Base-by-base conservation (phyloP, 2,888 invertebrate genomes). In the Macrosiphum euphorbiae region DNA sequence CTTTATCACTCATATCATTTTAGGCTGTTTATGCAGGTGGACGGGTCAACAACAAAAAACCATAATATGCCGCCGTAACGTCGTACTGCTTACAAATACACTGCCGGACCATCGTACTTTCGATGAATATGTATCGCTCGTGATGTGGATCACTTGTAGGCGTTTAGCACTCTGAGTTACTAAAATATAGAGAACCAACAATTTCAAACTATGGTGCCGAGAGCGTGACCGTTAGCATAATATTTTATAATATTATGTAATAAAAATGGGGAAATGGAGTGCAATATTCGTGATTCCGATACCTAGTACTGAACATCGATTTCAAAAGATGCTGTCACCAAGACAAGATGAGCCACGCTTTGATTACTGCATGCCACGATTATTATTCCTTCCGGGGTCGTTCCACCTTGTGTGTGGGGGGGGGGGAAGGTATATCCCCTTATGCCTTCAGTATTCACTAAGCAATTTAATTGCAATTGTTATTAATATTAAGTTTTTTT, bases 41-140 rank as follows among this genome's bases (percentile, higher is more conserved):
- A 4, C 16, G 16, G n/a, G 16, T 67, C 13, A 7, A 44, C 44
- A 44, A n/a, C n/a, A 44, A 44, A 67, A 67, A 28, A 28, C 1
- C 20, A 58, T 7, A 61, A n/a, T 13, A 16, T 52, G 52, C 52
- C 20, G 52, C 52, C 20, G 16, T 20, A 20, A 7, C 44, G 44
- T 7, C 50, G 1, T 13, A 20, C 20, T 16, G 52, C 52, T 52
- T 16, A 52, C 52, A 50, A 50, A 13, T 28, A 13, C n/a, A 67
- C 2, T 3, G 5, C 28, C 2, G 1, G 10, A 5, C n/a, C 4
- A 13, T n/a, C n/a, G 67, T n/a, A 16, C 13, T 16, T n/a, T 5
- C n/a, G 16, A 13, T 13, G 61, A n/a, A n/a, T n/a, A n/a, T 61
- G 28, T 61, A 61, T 61, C 61, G 10, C 28, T 61, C 61, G n/a